These are phyloP conservation scores for Neoaliturus tenellus DNA, from an alignment of 2,888 invertebrate species.

Conservation along the genomic window DNA sequence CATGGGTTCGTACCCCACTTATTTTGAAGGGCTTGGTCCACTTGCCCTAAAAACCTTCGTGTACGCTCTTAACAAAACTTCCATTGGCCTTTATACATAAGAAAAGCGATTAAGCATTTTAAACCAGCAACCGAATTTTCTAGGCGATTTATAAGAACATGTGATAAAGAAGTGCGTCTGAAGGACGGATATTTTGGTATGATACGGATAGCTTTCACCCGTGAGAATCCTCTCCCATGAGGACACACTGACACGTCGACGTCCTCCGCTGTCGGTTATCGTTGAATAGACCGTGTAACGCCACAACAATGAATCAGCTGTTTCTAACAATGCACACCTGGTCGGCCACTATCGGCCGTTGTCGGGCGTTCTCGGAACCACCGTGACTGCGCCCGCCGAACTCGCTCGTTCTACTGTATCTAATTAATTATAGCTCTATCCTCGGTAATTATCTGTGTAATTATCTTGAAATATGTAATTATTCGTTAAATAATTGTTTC, in stretches of 20 bases:
- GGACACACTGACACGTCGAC: background rate
- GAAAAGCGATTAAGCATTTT: too few relatives aligned
- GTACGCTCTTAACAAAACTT: too few relatives aligned
- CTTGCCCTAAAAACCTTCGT: too few relatives aligned
- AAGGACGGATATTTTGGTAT: too few relatives aligned
- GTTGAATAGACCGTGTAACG: slow-evolving; percentile 2
- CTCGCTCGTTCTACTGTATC: background rate
- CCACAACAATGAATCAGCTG: slow-evolving; percentile 27
- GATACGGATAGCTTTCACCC: background rate
- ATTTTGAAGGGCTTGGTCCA: too few relatives aligned
- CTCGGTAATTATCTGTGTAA: background rate
- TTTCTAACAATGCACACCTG: slow-evolving; percentile 12
- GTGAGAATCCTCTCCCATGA: background rate
- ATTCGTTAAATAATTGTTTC: background rate
- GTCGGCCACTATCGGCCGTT: background rate
- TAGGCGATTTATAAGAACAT: too few relatives aligned
- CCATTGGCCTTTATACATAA: too few relatives aligned
- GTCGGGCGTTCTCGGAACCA: slow-evolving; percentile 15
- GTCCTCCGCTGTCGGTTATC: too few relatives aligned
- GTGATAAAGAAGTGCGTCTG: too few relatives aligned
- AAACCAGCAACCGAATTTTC: too few relatives aligned
- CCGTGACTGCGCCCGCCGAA: background rate
- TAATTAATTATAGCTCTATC: slow-evolving; percentile 23
- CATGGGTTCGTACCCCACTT: too few relatives aligned
- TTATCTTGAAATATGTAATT: background rate